phyloP scores from a whole-genome alignment of 2,797 vertebrate genomes.

The Mormyrus proboscirostris region DNA sequence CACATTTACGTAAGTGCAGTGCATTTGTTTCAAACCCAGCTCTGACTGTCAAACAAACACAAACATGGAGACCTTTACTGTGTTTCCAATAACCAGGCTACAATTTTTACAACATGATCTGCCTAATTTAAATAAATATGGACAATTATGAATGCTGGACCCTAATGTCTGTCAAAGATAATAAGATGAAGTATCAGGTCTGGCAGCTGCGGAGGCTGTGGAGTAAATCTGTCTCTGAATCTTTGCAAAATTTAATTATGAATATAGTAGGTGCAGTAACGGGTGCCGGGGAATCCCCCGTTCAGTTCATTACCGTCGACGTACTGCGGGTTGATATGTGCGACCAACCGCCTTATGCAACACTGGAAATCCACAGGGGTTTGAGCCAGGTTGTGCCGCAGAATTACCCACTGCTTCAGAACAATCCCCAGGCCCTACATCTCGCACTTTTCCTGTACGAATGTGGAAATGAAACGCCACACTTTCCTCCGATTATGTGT shows the following conservation, averaged over 20 bases:
- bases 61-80: neutral
- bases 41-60: neutral
- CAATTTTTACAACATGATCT: neutral
- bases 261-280: neutral
- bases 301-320: neutral
- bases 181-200: neutral
- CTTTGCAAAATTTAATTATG: neutral
- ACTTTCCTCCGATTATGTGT: conserved; percentile 52
- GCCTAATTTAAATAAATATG: neutral
- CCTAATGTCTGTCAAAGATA: neutral
- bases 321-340: conserved; percentile 15
- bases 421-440: conserved; percentile 22
- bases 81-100: neutral
- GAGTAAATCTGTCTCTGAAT: neutral
- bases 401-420: conserved; percentile 27
- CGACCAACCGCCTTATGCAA: conserved; percentile 29
- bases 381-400: conserved; percentile 46
- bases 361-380: conserved; percentile 46
- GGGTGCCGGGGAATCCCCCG: neutral
- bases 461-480: conserved; percentile 20
- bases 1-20: neutral
- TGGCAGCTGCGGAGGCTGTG: neutral
- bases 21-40: neutral
- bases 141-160: neutral
- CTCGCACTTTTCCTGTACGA: conserved; percentile 28